phyloP scores from a whole-genome alignment of 2,888 invertebrate genomes.

The Mesopsocus fuscifrons region DNA sequence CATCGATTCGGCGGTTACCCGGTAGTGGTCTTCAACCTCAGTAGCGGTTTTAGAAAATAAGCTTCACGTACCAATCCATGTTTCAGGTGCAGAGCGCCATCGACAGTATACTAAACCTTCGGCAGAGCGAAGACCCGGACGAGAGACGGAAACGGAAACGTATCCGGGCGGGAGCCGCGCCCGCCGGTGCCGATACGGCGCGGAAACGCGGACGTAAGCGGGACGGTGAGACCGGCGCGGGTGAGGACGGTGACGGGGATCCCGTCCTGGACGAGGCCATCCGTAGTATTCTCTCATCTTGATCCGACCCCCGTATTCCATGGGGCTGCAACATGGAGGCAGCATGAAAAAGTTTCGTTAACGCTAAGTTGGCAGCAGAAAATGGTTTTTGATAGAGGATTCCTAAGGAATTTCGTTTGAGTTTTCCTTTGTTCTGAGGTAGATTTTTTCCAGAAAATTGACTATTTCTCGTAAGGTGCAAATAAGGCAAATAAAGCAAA shows the following conservation, averaged over 20 bases:
- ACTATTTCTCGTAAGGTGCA: too few relatives aligned
- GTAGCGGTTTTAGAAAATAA: too few relatives aligned
- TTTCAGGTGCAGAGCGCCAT: conserved; percentile 58
- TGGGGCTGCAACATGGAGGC: not conserved
- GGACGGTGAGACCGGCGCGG: not conserved
- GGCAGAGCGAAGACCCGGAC: conserved; percentile 26
- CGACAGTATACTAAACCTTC: conserved; percentile 56
- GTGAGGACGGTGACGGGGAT: conserved; percentile 10
- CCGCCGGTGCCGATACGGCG: not conserved
- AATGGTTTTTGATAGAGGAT: too few relatives aligned
- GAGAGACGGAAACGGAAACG: conserved; percentile 10
- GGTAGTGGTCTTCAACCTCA: too few relatives aligned
- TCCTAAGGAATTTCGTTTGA: too few relatives aligned
- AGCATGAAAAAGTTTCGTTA: too few relatives aligned
- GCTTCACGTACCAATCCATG: too few relatives aligned
- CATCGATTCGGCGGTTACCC: too few relatives aligned
- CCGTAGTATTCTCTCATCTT: conserved; percentile 15
- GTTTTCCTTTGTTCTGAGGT: too few relatives aligned
- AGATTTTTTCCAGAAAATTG: too few relatives aligned
- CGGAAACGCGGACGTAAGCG: not conserved
- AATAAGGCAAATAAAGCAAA: too few relatives aligned
- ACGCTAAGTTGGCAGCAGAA: too few relatives aligned
- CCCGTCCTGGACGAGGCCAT: conserved; percentile 16
- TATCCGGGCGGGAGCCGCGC: not conserved
- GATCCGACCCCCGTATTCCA: conserved; percentile 10